Conservation (phyloP, 2,888 invertebrate genomes). For the Polietes domitor region DNA sequence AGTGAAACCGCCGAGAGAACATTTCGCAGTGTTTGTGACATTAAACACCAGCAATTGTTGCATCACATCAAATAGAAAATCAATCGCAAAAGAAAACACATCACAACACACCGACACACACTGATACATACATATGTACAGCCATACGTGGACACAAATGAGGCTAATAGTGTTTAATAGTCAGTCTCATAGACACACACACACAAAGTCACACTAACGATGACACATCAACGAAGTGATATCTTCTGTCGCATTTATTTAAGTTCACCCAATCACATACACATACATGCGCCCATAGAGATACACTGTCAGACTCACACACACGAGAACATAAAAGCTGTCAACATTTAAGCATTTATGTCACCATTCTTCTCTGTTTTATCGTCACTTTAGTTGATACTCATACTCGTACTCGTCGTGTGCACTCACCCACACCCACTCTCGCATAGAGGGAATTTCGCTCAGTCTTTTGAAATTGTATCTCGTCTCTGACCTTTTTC, state of each 20-base stretch:
- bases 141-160: background rate
- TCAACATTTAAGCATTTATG: constrained; percentile 59
- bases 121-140: background rate
- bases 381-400: constrained; percentile 43
- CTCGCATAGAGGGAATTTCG: too few species aligned
- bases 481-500: background rate
- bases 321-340: constrained; percentile 33
- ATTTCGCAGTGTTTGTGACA: background rate
- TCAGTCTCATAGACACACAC: background rate
- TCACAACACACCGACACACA: too few species aligned
- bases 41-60: background rate
- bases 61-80: background rate
- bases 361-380: constrained; percentile 52
- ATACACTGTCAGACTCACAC: background rate
- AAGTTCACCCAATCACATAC: background rate
- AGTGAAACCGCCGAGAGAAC: background rate
- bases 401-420: too few species aligned
- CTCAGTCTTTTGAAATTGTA: too few species aligned
- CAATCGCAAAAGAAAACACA: background rate
- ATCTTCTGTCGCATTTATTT: constrained; percentile 14
- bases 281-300: background rate
- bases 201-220: background rate
- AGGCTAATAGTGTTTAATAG: constrained; percentile 16
- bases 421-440: background rate
- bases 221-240: background rate